These are phyloP conservation scores for Silurus glanis DNA, from an alignment of 2,113 vertebrate genomes.

Conservation along the genomic window DNA sequence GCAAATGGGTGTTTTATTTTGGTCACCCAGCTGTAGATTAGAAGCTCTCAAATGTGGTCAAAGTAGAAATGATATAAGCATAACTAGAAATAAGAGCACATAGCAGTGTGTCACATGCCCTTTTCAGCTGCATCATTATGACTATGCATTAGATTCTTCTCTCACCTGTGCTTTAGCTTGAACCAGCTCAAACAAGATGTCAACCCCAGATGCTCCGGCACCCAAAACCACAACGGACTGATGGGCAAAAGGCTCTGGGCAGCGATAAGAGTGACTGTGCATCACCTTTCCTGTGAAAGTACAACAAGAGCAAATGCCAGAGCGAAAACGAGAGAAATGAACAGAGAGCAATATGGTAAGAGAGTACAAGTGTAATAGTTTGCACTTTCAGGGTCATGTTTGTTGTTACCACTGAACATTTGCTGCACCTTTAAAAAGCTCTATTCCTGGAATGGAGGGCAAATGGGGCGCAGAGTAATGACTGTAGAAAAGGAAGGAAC, in stretches of 20 bases:
- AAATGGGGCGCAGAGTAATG: constrained; percentile 76
- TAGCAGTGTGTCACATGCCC: background rate
- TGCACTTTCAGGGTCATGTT: constrained; percentile 47
- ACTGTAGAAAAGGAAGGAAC: constrained; percentile 58
- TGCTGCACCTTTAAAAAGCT: constrained; percentile 73
- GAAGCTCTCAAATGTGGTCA: background rate
- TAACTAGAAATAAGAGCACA: background rate
- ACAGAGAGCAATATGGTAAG: constrained; percentile 27
- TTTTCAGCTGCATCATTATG: background rate
- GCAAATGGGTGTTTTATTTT: background rate
- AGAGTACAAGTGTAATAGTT: constrained; percentile 29
- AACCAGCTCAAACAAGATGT: constrained; percentile 75
- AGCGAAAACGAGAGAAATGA: constrained; percentile 17
- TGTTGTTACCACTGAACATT: constrained; percentile 44
- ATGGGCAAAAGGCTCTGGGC: constrained; percentile 69
- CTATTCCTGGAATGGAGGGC: constrained; percentile 73
- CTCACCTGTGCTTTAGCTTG: constrained; percentile 62
- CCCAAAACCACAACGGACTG: constrained; percentile 73
- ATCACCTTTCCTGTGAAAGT: constrained; percentile 66
- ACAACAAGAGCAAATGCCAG: background rate
- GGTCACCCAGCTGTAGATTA: background rate
- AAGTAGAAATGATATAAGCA: background rate
- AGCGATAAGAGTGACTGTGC: constrained; percentile 76
- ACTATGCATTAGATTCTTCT: background rate
- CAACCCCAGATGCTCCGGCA: constrained; percentile 75